A percentile compares a stretch with the other conserved stretches of the same genome.
Conservation (phyloP, 2,888 invertebrate species). For the Lepidocyrtinus sp. region DNA sequence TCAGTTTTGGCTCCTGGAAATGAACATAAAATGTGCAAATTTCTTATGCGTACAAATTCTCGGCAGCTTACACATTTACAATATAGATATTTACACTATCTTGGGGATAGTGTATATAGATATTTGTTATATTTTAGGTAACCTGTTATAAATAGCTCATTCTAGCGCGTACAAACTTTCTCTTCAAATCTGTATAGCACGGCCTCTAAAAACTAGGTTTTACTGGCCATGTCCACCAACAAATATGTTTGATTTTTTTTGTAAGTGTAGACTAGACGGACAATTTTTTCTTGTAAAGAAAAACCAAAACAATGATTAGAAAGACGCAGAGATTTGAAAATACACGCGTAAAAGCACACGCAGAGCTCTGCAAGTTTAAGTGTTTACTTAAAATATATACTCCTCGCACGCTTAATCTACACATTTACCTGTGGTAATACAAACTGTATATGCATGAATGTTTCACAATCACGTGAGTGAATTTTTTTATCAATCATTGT, state of each 20-base stretch:
- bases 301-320: neutral
- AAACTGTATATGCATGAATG: neutral
- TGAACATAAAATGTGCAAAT: neutral
- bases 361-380: neutral
- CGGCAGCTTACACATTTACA: too few relatives aligned
- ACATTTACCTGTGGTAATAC: neutral
- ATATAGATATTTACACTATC: too few relatives aligned
- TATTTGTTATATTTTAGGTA: too few relatives aligned
- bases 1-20: neutral
- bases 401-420: too few relatives aligned
- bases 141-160: neutral
- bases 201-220: conserved; percentile 32
- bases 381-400: neutral
- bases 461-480: conserved; percentile 2
- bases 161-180: neutral
- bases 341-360: neutral
- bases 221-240: conserved; percentile 50
- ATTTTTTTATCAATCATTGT: conserved; percentile 36
- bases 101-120: too few relatives aligned
- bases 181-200: conserved; percentile 23
- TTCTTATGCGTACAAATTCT: neutral
- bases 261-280: neutral
- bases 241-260: conserved; percentile 17
- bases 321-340: neutral
- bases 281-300: neutral